Conservation (phyloP, 2,888 invertebrate genomes). For the Lasioglossum vierecki region DNA sequence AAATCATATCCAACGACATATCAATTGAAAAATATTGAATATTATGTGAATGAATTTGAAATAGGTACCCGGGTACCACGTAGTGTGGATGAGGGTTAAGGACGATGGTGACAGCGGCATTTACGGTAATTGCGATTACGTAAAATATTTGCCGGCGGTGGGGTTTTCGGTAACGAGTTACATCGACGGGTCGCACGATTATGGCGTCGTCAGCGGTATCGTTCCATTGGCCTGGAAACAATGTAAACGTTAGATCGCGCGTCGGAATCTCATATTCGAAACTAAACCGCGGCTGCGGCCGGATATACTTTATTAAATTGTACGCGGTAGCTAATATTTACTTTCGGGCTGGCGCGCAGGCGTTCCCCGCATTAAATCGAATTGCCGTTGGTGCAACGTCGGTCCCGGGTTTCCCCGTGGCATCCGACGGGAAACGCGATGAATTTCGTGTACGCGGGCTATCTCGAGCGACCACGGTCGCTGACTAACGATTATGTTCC, state of each 20-base stretch:
- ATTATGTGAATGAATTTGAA: no score
- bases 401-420: not conserved
- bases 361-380: conserved; percentile 50
- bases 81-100: not conserved
- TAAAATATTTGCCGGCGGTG: conserved; percentile 36
- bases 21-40: no score
- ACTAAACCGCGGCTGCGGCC: conserved; percentile 53
- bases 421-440: not conserved
- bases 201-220: conserved; percentile 42
- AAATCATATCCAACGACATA: no score
- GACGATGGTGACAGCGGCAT: not conserved
- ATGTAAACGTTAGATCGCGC: conserved; percentile 62
- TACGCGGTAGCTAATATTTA: conserved; percentile 63
- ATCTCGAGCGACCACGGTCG: conserved; percentile 9
- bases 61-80: no score
- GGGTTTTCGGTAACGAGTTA: not conserved
- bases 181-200: conserved; percentile 17
- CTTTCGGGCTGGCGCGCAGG: conserved; percentile 42
- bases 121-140: conserved; percentile 45
- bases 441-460: conserved; percentile 22
- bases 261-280: conserved; percentile 58
- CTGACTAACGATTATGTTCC: conserved; percentile 15
- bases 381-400: not conserved
- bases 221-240: conserved; percentile 65
- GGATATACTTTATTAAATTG: conserved; percentile 69